These are phyloP conservation scores for Trachelus troglodyta DNA, from an alignment of 2,888 invertebrate genomes.

Conservation along the genomic window DNA sequence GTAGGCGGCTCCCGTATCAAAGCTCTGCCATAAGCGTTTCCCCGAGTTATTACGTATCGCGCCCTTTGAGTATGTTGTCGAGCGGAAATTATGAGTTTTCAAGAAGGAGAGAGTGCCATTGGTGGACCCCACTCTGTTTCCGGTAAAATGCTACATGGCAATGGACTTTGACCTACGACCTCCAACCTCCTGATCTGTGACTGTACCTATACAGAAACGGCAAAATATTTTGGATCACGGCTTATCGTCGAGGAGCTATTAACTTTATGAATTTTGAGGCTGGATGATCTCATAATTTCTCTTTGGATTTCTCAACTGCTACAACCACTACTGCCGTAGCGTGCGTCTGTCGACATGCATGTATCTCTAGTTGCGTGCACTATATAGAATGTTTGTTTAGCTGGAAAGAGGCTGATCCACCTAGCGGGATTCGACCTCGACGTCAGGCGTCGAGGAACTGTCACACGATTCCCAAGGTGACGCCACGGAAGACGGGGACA, in stretches of 20 bases:
- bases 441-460: not conserved
- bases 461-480: not conserved
- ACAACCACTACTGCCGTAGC: not conserved
- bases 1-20: slow-evolving; percentile 12
- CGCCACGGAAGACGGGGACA: slow-evolving; percentile 9
- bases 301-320: not conserved
- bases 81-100: slow-evolving; percentile 57
- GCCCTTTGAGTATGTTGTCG: slow-evolving; percentile 54
- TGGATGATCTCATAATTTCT: not conserved
- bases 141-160: not conserved
- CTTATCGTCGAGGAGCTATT: not conserved
- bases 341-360: not conserved
- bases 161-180: not conserved
- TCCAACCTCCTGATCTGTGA: not conserved
- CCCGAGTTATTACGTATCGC: slow-evolving; percentile 44
- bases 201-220: not conserved
- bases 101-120: not conserved
- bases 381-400: not conserved
- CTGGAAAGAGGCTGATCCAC: not conserved
- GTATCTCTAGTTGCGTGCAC: not conserved
- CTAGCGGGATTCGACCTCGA: not conserved
- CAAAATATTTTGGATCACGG: not conserved
- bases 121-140: too few relatives aligned
- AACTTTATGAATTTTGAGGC: not conserved
- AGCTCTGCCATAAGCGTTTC: slow-evolving; percentile 40